A percentile compares a stretch with the other conserved stretches of the same genome.
Conservation (phyloP, 2,797 vertebrate genomes). For the Hypotaenidia philippensis region DNA sequence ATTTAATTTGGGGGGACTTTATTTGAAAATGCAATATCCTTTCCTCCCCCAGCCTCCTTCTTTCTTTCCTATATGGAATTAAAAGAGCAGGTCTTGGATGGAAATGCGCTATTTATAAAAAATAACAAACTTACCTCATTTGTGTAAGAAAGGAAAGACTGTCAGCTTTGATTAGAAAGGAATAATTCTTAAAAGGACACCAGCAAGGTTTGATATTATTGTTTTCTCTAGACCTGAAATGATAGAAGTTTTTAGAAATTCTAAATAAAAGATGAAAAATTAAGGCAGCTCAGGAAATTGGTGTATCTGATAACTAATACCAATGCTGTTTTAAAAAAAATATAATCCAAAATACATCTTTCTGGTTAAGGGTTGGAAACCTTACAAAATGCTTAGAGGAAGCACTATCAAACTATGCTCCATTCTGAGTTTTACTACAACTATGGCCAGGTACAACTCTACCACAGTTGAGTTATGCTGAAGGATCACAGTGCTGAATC, state of each 20-base stretch:
- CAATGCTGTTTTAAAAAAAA: constrained; percentile 42
- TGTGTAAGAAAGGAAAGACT: constrained; percentile 58
- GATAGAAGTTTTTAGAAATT: constrained; percentile 61
- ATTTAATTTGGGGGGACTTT: constrained; percentile 73
- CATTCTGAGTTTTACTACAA: constrained; percentile 14
- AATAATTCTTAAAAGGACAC: constrained; percentile 68
- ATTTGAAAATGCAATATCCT: constrained; percentile 63
- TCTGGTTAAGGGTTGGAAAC: constrained; percentile 36
- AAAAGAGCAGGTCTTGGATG: constrained; percentile 66
- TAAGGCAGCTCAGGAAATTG: constrained; percentile 49
- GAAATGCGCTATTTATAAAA: constrained; percentile 66
- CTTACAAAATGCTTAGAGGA: constrained; percentile 62
- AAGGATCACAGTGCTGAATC: background rate
- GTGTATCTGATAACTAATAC: constrained; percentile 52
- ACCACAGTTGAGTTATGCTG: background rate
- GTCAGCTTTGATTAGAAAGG: constrained; percentile 73
- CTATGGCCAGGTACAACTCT: background rate
- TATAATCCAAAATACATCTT: background rate
- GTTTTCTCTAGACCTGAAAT: constrained; percentile 49
- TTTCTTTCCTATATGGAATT: constrained; percentile 52
- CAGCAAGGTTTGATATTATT: constrained; percentile 49
- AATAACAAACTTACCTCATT: constrained; percentile 60
- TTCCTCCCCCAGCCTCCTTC: background rate
- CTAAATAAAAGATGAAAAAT: constrained; percentile 70
- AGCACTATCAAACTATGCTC: constrained; percentile 8